A percentile compares a stretch with the other conserved stretches of the same genome.
Evolutionary conservation across 1,140 invertebrate species (phyloP).

Genomic region (Dryas iulia): DNA sequence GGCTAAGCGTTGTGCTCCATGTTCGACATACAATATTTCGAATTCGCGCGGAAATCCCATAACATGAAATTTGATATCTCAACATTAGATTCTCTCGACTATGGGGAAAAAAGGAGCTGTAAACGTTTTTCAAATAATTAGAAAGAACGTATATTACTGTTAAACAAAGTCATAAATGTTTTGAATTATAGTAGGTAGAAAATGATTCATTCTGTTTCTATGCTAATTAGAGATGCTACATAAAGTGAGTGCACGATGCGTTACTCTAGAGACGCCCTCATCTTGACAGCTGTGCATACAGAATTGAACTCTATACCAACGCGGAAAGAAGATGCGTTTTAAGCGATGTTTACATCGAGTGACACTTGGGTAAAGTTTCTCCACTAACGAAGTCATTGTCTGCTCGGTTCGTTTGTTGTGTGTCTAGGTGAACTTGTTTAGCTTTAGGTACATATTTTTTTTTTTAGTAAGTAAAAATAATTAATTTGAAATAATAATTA

Average conservation of each 20-base stretch:
- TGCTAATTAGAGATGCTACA: conserved; percentile 8
- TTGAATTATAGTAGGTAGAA: neutral
- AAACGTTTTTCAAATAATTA: too few relatives aligned
- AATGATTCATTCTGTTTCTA: neutral
- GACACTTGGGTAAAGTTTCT: conserved; percentile 50
- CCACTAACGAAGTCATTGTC: conserved; percentile 64
- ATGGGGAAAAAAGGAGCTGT: too few relatives aligned
- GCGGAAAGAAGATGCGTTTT: conserved; percentile 7
- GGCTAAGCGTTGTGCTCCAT: too few relatives aligned
- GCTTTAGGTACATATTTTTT: neutral
- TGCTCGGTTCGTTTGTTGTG: conserved; percentile 33
- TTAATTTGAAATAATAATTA: neutral
- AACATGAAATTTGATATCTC: too few relatives aligned
- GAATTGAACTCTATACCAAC: conserved; percentile 15
- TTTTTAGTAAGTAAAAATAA: neutral
- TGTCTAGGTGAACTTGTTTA: neutral
- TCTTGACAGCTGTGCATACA: conserved; percentile 13
- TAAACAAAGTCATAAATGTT: neutral
- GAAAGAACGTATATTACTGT: too few relatives aligned
- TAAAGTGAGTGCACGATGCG: conserved; percentile 9
- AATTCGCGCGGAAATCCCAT: too few relatives aligned
- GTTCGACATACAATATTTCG: too few relatives aligned
- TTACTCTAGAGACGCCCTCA: conserved; percentile 30
- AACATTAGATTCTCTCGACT: too few relatives aligned
- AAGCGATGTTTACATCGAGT: conserved; percentile 22